Evolutionary conservation across 2,113 vertebrate genomes (phyloP).

Genomic region (Phaetusa simplex): DNA sequence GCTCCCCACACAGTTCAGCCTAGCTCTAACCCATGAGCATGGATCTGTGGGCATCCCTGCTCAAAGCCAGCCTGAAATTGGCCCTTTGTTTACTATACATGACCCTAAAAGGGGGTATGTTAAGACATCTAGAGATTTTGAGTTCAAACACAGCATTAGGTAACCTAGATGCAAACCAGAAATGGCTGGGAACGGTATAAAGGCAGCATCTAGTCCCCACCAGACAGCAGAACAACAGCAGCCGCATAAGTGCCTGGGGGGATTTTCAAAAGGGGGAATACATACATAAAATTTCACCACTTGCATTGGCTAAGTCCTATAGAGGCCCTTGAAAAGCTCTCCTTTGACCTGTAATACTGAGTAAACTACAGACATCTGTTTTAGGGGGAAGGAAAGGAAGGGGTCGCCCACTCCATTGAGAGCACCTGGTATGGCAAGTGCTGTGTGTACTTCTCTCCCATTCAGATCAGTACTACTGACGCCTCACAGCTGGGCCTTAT

Average conservation of each 20-base stretch:
- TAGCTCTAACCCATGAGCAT: not conserved
- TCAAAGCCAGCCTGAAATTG: not conserved
- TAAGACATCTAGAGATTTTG: not conserved
- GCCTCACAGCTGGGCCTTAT: not conserved
- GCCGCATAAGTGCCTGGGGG: rapidly evolving
- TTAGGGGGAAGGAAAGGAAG: not conserved
- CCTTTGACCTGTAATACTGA: not conserved
- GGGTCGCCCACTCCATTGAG: rapidly evolving
- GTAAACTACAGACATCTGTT: not conserved
- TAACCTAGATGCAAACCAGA: not conserved
- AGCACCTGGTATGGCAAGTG: not conserved
- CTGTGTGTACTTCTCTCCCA: not conserved
- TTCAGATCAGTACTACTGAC: rapidly evolving
- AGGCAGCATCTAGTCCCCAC: not conserved
- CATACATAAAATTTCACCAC: not conserved
- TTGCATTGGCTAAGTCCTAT: not conserved
- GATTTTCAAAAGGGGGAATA: not conserved
- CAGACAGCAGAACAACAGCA: not conserved
- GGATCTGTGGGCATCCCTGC: not conserved
- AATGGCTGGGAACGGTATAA: not conserved
- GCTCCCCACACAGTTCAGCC: not conserved
- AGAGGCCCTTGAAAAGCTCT: not conserved
- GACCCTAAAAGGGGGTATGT: not conserved
- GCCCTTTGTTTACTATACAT: not conserved
- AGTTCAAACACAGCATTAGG: not conserved